Evolutionary conservation across 2,888 invertebrate species (phyloP).

Genomic region (Coenonympha arcania): DNA sequence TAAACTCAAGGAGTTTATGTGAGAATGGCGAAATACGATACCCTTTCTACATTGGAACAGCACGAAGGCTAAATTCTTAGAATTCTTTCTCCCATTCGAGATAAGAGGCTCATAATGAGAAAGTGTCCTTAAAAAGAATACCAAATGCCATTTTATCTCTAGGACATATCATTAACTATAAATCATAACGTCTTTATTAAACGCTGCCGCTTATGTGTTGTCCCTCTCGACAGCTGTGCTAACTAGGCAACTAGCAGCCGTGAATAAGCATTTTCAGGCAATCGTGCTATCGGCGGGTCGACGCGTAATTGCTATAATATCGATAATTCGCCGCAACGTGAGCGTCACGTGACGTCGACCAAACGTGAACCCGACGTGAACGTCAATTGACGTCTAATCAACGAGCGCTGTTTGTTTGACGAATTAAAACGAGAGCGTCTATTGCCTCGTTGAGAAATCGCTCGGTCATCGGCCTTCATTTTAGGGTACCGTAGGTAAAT

Average conservation of each 20-base stretch:
- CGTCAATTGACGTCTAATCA: slow-evolving; percentile 34
- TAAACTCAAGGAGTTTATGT: too few species aligned
- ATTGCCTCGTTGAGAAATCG: not conserved
- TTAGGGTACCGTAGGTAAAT: too few species aligned
- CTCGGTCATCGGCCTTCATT: slow-evolving; percentile 4
- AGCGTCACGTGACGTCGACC: slow-evolving; percentile 33
- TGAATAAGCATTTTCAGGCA: slow-evolving; percentile 63
- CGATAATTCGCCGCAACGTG: slow-evolving; percentile 28
- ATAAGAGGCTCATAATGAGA: too few species aligned
- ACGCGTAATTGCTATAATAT: slow-evolving; percentile 33
- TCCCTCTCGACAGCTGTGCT: slow-evolving; percentile 44
- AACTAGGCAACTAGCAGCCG: slow-evolving; percentile 64
- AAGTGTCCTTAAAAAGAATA: too few species aligned
- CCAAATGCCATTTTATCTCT: too few species aligned
- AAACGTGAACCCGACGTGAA: slow-evolving; percentile 27
- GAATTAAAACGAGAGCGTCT: slow-evolving; percentile 30
- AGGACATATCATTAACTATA: too few species aligned
- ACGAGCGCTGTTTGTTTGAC: slow-evolving; percentile 31
- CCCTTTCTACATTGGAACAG: too few species aligned
- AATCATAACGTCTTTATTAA: not conserved
- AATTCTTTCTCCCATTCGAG: too few species aligned
- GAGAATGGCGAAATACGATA: too few species aligned
- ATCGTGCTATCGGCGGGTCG: slow-evolving; percentile 34
- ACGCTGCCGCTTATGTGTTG: slow-evolving; percentile 17
- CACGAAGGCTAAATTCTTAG: too few species aligned